Evolutionary conservation across 2,888 invertebrate species (phyloP).

Genomic region (Nymphalis urticae): DNA sequence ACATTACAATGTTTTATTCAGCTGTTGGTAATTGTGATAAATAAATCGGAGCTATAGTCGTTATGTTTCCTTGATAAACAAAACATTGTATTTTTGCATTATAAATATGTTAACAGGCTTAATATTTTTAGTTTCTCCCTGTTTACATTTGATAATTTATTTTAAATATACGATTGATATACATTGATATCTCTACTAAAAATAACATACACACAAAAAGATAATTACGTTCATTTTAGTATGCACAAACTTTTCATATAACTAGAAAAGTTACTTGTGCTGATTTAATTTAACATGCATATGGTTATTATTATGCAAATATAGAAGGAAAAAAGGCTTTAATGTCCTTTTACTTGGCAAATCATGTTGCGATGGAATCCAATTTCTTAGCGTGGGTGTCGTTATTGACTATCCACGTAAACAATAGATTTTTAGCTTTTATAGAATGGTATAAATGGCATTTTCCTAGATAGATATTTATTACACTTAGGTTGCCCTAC

Average conservation of each 20-base stretch:
- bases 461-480: slow-evolving; percentile 4
- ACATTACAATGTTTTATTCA: slow-evolving; percentile 42
- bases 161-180: neutral
- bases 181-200: too few relatives aligned
- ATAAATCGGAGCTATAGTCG: slow-evolving; percentile 19
- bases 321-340: slow-evolving; percentile 4
- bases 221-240: neutral
- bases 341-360: slow-evolving; percentile 43
- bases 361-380: slow-evolving; percentile 43
- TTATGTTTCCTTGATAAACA: slow-evolving; percentile 18
- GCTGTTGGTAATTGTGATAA: slow-evolving; percentile 34
- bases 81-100: neutral
- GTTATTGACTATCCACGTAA: slow-evolving; percentile 5
- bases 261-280: slow-evolving; percentile 12
- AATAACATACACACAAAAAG: neutral
- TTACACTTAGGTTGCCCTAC: slow-evolving; percentile 1
- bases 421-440: slow-evolving; percentile 10
- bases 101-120: neutral
- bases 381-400: slow-evolving; percentile 32
- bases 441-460: neutral
- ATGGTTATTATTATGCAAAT: slow-evolving; percentile 18
- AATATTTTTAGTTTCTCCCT: neutral
- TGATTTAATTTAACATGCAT: slow-evolving; percentile 14
- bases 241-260: neutral
- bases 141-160: neutral